A percentile compares a stretch with the other conserved stretches of the same genome.
Evolutionary conservation across 2,797 vertebrate species (phyloP).

Genomic region (Tolypeutes matacus): DNA sequence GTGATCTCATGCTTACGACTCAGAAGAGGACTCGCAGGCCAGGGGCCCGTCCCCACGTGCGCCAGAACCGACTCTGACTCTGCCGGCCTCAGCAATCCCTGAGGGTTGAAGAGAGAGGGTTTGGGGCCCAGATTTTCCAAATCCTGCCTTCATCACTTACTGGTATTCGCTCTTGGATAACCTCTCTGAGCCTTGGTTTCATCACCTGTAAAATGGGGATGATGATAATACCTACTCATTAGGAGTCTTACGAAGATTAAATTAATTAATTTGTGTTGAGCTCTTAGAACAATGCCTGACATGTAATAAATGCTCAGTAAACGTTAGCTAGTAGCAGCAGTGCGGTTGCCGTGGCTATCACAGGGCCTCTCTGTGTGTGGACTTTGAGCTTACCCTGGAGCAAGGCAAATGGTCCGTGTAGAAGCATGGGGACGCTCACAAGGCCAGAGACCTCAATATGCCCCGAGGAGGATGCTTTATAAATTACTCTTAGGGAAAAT

Average conservation of each 20-base stretch:
- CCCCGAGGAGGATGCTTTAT: background rate
- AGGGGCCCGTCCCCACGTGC: background rate
- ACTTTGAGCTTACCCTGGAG: background rate
- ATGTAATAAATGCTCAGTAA: background rate
- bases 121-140: too few relatives aligned
- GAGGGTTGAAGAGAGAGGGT: background rate
- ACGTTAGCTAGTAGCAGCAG: background rate
- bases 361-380: fast-evolving
- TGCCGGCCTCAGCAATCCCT: background rate
- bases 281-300: background rate
- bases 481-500: background rate
- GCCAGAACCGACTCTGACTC: background rate
- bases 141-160: background rate
- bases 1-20: background rate
- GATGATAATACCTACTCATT: background rate
- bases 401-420: background rate
- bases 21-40: background rate
- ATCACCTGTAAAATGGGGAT: background rate
- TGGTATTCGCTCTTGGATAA: background rate
- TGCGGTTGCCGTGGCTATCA: too few relatives aligned
- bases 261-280: background rate
- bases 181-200: background rate
- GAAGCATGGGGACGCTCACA: background rate
- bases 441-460: background rate
- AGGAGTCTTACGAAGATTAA: background rate